These are phyloP conservation scores for Tinamus major DNA, from an alignment of 2,797 vertebrate genomes.

Conservation along the genomic window DNA sequence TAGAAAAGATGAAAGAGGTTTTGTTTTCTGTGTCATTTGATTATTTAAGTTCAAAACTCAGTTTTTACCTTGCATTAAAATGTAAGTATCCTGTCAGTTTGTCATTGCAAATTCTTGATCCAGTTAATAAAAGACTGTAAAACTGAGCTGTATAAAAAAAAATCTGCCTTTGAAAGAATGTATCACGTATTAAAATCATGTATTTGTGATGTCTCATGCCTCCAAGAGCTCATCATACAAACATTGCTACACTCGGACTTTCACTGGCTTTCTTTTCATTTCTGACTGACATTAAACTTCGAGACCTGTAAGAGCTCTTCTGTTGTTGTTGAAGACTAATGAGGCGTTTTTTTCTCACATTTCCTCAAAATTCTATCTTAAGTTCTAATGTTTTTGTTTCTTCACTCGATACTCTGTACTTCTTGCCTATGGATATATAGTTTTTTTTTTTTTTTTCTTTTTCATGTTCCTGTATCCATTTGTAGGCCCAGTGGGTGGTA, in stretches of 20 bases:
- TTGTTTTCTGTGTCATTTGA: neutral
- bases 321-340: too few relatives aligned
- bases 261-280: neutral
- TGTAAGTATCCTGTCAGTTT: neutral
- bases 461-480: neutral
- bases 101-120: neutral
- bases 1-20: neutral
- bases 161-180: neutral
- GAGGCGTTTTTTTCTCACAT: neutral
- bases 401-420: neutral
- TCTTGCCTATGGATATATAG: neutral
- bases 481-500: conserved; percentile 3
- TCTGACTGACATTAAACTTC: neutral
- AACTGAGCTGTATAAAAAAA: neutral
- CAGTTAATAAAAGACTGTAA: neutral
- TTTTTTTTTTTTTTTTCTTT: neutral
- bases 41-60: neutral
- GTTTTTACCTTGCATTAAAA: neutral
- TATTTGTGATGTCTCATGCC: neutral
- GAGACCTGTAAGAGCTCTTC: neutral
- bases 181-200: neutral
- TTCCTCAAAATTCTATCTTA: neutral
- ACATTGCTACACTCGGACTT: neutral
- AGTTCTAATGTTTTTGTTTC: neutral
- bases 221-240: neutral